Base-by-base conservation (phyloP, 2,113 vertebrate species). In the Hyla sarda region DNA sequence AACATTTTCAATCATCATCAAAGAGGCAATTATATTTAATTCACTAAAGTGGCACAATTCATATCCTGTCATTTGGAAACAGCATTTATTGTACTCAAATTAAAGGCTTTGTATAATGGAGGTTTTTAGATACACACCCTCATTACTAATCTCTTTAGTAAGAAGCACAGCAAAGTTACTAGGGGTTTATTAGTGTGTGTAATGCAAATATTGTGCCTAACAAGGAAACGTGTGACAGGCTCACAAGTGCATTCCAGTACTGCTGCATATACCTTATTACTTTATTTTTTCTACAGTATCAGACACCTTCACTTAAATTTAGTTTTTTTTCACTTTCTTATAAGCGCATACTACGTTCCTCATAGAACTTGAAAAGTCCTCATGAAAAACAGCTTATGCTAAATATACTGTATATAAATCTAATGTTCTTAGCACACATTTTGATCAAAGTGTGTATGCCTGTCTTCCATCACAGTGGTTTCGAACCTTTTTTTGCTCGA, bases 81-180 rank as follows among this genome's bases (percentile, higher is more conserved):
- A 47, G 23, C 10, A 25, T 74, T 47, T 47, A 74, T 47, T 41
- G 45, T 25, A 17, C 72, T 76, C 5, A 48, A 75, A 23, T 75
- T 75, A 48, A 76, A 28, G n/a, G 73, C 73, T 76, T 76, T 28
- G 73, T 76, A 52, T 76, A 76, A 52, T 76, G 45, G 30, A 50
- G 41, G 65, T 34, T 76, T 50, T 52, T 50, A 30, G 13, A 30
- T 30, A 7, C 73, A 76, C 47, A 3, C 73, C 73, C 73, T 76
- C 4, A 50, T 75, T 75, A 75, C 45, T 76, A 50, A 76, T 76
- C 47, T 50, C 73, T 76, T 7, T 76, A 50, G 45, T 76, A 76
- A 52, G 14, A 50, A 30, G 37, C 1, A 45, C 25, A 28, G 73
- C 6, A 76, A 76, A n/a, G 2, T 30, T 76, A 30, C 13, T 12